Conservation (phyloP, 2,113 vertebrate species). For the Pomatostomus ruficeps region DNA sequence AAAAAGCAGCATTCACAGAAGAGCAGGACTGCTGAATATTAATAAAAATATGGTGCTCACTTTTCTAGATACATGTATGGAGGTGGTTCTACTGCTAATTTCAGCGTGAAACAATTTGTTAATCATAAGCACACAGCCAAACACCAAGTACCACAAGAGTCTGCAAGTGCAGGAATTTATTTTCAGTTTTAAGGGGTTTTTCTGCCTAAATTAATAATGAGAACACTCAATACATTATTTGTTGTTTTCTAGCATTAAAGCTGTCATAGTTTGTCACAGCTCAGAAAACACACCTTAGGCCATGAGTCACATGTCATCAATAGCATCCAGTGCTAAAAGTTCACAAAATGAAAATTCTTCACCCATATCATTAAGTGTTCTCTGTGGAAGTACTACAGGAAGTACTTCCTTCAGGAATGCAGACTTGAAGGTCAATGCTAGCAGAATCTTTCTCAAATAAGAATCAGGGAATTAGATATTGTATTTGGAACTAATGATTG, state of each 20-base stretch:
- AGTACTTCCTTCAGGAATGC: not conserved
- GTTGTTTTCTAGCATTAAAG: not conserved
- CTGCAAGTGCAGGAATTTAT: not conserved
- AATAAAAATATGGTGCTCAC: not conserved
- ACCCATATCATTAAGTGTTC: not conserved
- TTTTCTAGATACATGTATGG: not conserved
- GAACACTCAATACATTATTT: not conserved
- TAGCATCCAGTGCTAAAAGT: not conserved
- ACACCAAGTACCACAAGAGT: not conserved
- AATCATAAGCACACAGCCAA: not conserved
- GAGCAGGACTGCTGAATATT: not conserved
- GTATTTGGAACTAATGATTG: not conserved
- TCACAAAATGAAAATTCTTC: not conserved
- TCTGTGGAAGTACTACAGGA: not conserved
- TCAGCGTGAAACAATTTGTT: conserved; percentile 3
- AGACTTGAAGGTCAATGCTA: not conserved
- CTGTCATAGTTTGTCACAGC: not conserved
- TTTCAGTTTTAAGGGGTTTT: rapidly evolving
- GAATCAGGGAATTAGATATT: not conserved
- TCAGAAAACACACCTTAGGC: not conserved
- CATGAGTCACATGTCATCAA: not conserved
- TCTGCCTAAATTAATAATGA: not conserved
- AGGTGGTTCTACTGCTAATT: not conserved
- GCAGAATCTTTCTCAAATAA: not conserved
- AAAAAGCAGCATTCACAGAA: not conserved